These are phyloP conservation scores for Endotricha flammealis DNA, from an alignment of 2,888 invertebrate species.

Conservation along the genomic window DNA sequence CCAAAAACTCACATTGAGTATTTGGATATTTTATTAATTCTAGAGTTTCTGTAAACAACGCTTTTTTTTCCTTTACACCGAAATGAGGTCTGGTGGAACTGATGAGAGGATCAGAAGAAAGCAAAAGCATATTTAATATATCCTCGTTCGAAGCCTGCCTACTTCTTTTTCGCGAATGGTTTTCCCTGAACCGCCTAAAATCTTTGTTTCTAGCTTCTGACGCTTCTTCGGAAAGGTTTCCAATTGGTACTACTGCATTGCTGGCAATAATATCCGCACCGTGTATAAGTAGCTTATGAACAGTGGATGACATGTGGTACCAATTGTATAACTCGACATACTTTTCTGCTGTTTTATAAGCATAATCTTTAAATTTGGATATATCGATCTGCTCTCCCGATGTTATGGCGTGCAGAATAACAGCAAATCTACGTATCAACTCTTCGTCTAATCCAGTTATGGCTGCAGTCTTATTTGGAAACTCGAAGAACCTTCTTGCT, in stretches of 20 bases:
- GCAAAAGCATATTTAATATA: too few species aligned
- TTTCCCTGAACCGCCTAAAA: conserved; percentile 12
- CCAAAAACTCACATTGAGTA: too few species aligned
- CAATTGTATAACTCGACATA: conserved; percentile 18
- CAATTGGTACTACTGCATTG: conserved; percentile 17
- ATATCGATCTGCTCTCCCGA: conserved; percentile 12
- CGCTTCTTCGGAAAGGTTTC: conserved; percentile 17
- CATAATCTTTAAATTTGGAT: conserved; percentile 15
- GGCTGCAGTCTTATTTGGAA: conserved; percentile 18
- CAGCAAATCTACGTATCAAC: conserved; percentile 14
- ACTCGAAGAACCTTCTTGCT: conserved; percentile 14
- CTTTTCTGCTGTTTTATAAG: conserved; percentile 13
- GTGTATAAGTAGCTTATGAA: conserved; percentile 19
- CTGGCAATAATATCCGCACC: conserved; percentile 15
- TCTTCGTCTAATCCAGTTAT: conserved; percentile 18
- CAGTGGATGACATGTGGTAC: conserved; percentile 19
- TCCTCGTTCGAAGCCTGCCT: too few species aligned
- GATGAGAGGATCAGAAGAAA: too few species aligned
- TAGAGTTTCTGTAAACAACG: too few species aligned
- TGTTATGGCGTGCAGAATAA: conserved; percentile 17
- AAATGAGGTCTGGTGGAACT: too few species aligned
- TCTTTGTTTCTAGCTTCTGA: conserved; percentile 18
- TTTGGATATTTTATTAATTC: too few species aligned
- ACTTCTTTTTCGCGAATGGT: conserved; percentile 9
- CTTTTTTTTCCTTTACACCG: too few species aligned